These are phyloP conservation scores for Nymphalis polychloros DNA, from an alignment of 2,888 invertebrate genomes.

Conservation along the genomic window DNA sequence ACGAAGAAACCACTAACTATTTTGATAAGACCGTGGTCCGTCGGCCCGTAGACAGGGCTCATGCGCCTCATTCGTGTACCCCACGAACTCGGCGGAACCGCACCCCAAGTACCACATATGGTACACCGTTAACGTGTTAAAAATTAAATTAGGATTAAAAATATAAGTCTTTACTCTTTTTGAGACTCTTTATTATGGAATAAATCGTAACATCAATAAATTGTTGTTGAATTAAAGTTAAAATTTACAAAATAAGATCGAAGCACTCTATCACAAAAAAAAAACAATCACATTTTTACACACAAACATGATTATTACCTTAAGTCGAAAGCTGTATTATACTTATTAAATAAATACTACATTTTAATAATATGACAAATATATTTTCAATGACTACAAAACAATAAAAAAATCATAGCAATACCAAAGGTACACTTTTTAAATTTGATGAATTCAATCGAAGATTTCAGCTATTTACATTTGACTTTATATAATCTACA, in stretches of 20 bases:
- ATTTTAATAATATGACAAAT: background rate
- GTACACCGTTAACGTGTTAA: too few species aligned
- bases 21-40: too few species aligned
- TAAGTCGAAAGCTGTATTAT: background rate
- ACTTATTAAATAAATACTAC: background rate
- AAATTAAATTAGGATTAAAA: too few species aligned
- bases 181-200: too few species aligned
- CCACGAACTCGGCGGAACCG: too few species aligned
- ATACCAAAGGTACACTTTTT: background rate
- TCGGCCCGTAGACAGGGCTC: too few species aligned
- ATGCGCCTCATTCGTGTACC: too few species aligned
- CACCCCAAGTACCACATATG: too few species aligned
- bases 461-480: background rate
- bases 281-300: background rate
- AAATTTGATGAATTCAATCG: background rate
- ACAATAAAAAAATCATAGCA: background rate
- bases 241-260: background rate
- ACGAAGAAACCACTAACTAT: too few species aligned
- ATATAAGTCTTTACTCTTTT: too few species aligned
- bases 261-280: constrained; percentile 2
- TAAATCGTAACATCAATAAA: background rate
- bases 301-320: background rate
- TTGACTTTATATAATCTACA: too few species aligned
- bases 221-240: background rate
- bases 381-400: background rate